These are phyloP conservation scores for Molorchus minor DNA, from an alignment of 2,888 invertebrate genomes.

Conservation along the genomic window DNA sequence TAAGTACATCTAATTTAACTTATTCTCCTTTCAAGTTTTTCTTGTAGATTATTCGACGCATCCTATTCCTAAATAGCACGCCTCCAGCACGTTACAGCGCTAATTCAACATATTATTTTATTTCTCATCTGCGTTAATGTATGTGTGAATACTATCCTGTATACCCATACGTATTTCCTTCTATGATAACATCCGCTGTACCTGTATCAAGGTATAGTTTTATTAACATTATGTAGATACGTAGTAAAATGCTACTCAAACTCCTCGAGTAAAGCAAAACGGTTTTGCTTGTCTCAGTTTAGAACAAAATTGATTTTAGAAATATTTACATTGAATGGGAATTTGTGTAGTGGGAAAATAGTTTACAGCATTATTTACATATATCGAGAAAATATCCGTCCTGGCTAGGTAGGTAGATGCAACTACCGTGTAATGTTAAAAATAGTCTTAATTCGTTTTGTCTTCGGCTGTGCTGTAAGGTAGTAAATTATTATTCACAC, in stretches of 20 bases:
- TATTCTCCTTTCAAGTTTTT: background rate
- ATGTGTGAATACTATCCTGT: no score
- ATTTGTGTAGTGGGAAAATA: constrained; percentile 30
- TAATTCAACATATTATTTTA: no score
- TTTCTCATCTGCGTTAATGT: no score
- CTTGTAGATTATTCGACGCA: background rate
- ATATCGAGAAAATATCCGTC: constrained; percentile 38
- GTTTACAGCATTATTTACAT: constrained; percentile 41
- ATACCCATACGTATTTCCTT: background rate
- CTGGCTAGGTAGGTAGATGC: constrained; percentile 35
- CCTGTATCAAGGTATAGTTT: background rate
- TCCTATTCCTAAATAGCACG: background rate
- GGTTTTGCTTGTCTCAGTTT: constrained; percentile 10
- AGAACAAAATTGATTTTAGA: constrained; percentile 38
- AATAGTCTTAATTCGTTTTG: constrained; percentile 14
- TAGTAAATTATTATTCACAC: no score
- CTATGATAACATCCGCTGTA: background rate
- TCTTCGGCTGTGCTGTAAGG: constrained; percentile 15
- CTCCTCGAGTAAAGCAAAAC: constrained; percentile 1
- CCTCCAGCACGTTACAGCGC: background rate
- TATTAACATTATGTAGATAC: background rate
- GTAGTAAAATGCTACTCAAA: constrained; percentile 4
- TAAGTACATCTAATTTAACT: no score
- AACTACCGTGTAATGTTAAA: constrained; percentile 11
- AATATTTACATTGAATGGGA: constrained; percentile 39